Evolutionary conservation across 2,113 vertebrate genomes (phyloP).

Genomic region (Oryzias woworae): DNA sequence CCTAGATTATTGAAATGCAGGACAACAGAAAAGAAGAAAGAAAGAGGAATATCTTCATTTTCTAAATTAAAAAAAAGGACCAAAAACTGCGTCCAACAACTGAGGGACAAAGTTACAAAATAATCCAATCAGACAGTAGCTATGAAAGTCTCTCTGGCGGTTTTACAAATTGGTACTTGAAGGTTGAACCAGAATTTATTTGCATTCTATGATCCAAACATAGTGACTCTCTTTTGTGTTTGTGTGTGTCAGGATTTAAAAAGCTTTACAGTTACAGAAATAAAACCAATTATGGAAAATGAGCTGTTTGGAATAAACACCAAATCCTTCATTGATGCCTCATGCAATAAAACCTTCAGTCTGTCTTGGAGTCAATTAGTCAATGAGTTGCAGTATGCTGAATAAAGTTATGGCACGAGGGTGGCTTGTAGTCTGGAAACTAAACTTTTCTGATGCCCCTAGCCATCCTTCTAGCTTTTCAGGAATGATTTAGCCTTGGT

Average conservation of each 20-base stretch:
- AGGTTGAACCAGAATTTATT: constrained; percentile 39
- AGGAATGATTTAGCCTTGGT: constrained; percentile 23
- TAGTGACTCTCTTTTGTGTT: constrained; percentile 3
- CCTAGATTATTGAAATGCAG: no score
- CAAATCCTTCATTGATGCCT: not conserved
- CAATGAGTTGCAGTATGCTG: constrained; percentile 13
- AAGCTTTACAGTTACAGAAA: constrained; percentile 29
- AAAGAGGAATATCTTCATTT: not conserved
- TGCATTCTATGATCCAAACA: constrained; percentile 34
- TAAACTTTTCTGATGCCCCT: constrained; percentile 29
- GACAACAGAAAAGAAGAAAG: not conserved
- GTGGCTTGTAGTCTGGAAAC: constrained; percentile 3
- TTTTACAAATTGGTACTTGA: constrained; percentile 29
- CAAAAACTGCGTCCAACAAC: constrained; percentile 9
- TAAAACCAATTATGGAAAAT: constrained; percentile 42
- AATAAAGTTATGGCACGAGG: constrained; percentile 3
- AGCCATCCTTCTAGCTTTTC: constrained; percentile 20
- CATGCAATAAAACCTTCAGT: no score
- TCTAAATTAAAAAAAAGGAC: not conserved
- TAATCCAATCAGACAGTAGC: constrained; percentile 33
- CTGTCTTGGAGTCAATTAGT: constrained; percentile 1
- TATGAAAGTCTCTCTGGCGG: constrained; percentile 23
- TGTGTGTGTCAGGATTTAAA: constrained; percentile 12
- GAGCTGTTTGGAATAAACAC: constrained; percentile 8
- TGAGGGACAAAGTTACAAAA: constrained; percentile 30